Evolutionary conservation across 2,888 invertebrate species (phyloP).

Genomic region (Noctua pronuba): DNA sequence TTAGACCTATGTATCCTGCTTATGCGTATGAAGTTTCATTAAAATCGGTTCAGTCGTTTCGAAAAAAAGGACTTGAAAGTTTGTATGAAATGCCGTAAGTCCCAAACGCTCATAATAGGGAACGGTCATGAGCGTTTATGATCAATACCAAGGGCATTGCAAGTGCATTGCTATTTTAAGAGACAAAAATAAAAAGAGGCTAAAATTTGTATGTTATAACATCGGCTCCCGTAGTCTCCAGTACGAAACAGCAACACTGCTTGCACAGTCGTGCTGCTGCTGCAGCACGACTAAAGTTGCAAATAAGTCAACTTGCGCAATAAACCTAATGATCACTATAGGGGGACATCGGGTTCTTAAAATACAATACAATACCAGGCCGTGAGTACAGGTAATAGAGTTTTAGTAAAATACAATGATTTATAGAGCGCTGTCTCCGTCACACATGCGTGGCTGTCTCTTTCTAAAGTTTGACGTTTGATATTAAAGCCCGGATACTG

Average conservation of each 20-base stretch:
- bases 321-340: background rate
- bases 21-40: no score
- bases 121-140: background rate
- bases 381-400: background rate
- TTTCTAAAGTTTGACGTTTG: background rate
- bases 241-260: background rate
- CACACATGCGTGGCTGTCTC: background rate
- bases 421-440: background rate
- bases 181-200: background rate
- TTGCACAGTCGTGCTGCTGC: no score
- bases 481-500: background rate
- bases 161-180: background rate
- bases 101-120: no score
- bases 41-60: no score
- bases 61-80: no score
- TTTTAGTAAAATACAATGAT: background rate
- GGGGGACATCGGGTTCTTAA: slow-evolving; percentile 12
- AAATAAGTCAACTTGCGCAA: slow-evolving; percentile 20
- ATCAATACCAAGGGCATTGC: background rate
- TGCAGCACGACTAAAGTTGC: no score
- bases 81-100: no score
- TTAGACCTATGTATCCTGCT: no score
- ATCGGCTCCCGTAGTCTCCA: no score
- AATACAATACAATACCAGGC: slow-evolving; percentile 1
- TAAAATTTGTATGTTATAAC: background rate